phyloP scores from a whole-genome alignment of 2,797 vertebrate genomes.

The Meda fulgida region DNA sequence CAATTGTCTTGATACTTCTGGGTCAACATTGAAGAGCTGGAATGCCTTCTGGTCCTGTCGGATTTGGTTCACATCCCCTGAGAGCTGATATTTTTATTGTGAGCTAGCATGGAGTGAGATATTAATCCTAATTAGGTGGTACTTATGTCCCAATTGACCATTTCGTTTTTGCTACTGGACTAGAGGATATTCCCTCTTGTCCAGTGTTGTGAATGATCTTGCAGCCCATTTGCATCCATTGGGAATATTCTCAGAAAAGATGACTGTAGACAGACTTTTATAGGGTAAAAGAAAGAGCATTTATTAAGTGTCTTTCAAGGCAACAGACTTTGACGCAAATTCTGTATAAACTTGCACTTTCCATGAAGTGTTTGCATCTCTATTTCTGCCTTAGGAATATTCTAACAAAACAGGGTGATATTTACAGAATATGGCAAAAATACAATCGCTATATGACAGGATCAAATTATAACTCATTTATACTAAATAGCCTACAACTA shows the following conservation, averaged over 20 bases:
- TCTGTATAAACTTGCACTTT: neutral
- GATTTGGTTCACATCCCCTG: constrained; percentile 71
- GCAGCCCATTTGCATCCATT: constrained; percentile 69
- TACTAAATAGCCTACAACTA: neutral
- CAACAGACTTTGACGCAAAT: neutral
- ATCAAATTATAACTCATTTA: neutral
- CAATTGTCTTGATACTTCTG: constrained; percentile 59
- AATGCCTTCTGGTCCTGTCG: constrained; percentile 67
- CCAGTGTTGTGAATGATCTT: constrained; percentile 55
- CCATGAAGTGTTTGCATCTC: neutral
- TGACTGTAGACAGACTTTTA: constrained; percentile 35
- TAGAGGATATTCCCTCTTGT: constrained; percentile 60
- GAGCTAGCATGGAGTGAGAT: constrained; percentile 67
- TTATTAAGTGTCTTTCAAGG: constrained; percentile 31
- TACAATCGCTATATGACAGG: neutral
- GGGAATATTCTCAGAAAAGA: constrained; percentile 57
- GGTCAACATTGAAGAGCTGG: constrained; percentile 64
- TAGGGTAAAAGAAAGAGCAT: neutral
- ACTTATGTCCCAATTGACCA: constrained; percentile 74
- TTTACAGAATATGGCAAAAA: neutral
- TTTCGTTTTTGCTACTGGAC: constrained; percentile 70
- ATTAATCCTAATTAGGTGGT: constrained; percentile 82
- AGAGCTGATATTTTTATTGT: constrained; percentile 75
- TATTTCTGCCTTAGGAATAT: neutral
- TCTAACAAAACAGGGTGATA: neutral